A percentile compares a stretch with the other conserved stretches of the same genome.
These are phyloP conservation scores for Caradrina kadenii DNA, from an alignment of 2,888 invertebrate genomes.

Conservation along the genomic window DNA sequence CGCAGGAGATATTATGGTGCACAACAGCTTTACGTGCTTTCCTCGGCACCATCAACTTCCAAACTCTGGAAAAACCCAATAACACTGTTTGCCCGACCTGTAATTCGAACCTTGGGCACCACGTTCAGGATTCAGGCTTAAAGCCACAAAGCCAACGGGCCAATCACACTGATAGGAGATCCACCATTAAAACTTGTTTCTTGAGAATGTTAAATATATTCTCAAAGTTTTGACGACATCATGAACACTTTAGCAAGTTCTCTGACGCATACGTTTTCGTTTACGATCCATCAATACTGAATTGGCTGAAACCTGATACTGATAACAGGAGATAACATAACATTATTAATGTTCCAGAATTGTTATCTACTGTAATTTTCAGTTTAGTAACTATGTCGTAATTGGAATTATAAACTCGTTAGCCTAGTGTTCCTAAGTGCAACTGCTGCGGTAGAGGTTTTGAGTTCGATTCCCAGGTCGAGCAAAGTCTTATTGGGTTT, in stretches of 20 bases:
- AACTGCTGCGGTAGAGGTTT: no score
- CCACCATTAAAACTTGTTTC: conserved; percentile 36
- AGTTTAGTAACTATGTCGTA: neutral
- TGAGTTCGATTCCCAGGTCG: no score
- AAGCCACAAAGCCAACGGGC: neutral
- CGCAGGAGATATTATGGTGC: no score
- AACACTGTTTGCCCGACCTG: no score
- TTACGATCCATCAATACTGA: conserved; percentile 51
- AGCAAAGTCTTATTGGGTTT: no score
- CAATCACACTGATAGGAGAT: conserved; percentile 19
- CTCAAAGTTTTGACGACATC: conserved; percentile 29
- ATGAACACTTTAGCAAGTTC: conserved; percentile 39
- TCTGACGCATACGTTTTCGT: conserved; percentile 43
- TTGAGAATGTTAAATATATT: conserved; percentile 31
- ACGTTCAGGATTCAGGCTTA: no score
- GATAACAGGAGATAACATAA: conserved; percentile 36
- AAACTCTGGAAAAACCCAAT: no score
- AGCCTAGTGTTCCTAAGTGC: no score
- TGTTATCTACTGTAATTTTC: neutral
- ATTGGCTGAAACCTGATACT: conserved; percentile 26
- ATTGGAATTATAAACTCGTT: neutral
- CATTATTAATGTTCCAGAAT: neutral
- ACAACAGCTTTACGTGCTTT: no score
- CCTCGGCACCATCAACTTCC: no score
- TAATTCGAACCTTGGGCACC: no score